Conservation (phyloP, 2,888 invertebrate species). For the Chydorus sphaericus region DNA sequence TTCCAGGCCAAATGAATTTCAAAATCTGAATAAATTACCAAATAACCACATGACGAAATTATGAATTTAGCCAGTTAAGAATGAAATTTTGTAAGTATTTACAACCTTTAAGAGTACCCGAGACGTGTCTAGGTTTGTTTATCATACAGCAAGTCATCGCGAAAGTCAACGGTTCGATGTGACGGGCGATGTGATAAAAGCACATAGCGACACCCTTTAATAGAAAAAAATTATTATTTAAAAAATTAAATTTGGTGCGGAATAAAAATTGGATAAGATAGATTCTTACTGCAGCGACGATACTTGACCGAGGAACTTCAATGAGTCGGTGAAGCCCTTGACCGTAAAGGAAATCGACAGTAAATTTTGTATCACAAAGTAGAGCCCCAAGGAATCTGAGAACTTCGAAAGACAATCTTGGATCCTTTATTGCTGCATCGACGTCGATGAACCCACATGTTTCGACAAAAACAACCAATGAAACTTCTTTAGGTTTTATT, state of each 20-base stretch:
- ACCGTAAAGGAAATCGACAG: constrained; percentile 81
- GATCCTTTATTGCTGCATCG: constrained; percentile 71
- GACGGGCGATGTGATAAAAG: constrained; percentile 89
- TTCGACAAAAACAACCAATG: too few species aligned
- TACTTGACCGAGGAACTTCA: constrained; percentile 80
- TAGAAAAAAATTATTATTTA: too few species aligned
- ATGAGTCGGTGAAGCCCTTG: constrained; percentile 71
- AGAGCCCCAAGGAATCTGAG: constrained; percentile 86
- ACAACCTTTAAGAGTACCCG: constrained; percentile 74
- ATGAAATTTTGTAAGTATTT: too few species aligned
- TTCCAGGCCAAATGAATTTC: constrained; percentile 75
- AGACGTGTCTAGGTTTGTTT: constrained; percentile 87
- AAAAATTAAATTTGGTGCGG: too few species aligned
- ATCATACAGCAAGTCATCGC: constrained; percentile 45
- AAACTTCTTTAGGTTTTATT: too few species aligned
- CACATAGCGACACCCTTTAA: constrained; percentile 92
- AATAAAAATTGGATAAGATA: too few species aligned
- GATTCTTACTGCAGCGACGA: constrained; percentile 93
- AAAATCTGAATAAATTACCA: too few species aligned
- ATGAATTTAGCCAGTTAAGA: too few species aligned
- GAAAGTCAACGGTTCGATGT: constrained; percentile 68
- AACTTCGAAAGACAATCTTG: constrained; percentile 88
- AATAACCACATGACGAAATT: too few species aligned
- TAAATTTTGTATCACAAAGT: constrained; percentile 95
- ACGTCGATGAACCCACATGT: too few species aligned